Percentiles rank a stretch among this genome's conserved stretches.
Evolutionary conservation across 2,113 vertebrate species (phyloP).

Genomic region (Silurus meridionalis): DNA sequence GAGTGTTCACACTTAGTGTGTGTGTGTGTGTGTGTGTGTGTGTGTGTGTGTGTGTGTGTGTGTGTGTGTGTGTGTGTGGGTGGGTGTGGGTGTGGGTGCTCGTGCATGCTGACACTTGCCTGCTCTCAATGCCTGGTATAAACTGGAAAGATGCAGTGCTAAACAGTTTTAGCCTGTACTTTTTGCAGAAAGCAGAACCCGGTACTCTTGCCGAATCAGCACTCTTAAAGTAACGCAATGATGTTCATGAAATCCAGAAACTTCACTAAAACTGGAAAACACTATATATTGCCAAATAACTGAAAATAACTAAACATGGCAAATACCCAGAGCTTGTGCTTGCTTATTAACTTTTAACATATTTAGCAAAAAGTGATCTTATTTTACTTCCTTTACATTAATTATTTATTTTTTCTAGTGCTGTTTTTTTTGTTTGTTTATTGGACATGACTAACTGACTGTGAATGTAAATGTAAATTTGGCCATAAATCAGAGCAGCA

Average conservation of each 20-base stretch:
- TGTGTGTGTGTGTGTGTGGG: too few species aligned
- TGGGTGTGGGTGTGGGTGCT: neutral
- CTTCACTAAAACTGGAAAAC: neutral
- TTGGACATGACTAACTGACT: neutral
- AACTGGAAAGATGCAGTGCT: neutral
- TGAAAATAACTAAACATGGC: neutral
- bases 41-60: constrained; percentile 7
- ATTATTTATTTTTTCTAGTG: neutral
- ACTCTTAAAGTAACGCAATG: neutral
- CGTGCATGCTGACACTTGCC: neutral
- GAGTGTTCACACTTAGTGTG: constrained; percentile 18
- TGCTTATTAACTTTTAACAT: neutral
- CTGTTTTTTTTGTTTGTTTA: neutral
- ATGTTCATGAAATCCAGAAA: constrained; percentile 11
- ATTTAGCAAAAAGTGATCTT: neutral
- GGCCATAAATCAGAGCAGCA: too few species aligned
- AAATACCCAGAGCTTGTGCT: neutral
- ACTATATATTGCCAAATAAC: neutral
- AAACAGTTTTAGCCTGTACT: constrained; percentile 8
- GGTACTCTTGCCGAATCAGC: neutral
- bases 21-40: neutral
- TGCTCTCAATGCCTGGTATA: neutral
- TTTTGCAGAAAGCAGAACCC: constrained; percentile 9
- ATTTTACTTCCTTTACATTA: neutral
- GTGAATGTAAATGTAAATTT: neutral